Evolutionary conservation across 2,113 vertebrate species (phyloP).

Genomic region (Plecotus auritus): DNA sequence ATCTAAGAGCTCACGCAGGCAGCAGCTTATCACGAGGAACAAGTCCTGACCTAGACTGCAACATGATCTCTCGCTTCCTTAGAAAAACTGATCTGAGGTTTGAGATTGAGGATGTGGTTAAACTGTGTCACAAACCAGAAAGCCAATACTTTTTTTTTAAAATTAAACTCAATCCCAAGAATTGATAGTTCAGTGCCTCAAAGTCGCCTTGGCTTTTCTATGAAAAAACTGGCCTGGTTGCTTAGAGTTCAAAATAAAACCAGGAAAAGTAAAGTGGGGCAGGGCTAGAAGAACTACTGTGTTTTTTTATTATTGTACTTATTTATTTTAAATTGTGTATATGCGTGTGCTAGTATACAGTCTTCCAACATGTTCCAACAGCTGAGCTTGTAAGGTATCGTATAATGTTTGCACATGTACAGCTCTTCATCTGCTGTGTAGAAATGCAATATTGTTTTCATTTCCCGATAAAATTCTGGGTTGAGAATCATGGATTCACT

Average conservation of each 20-base stretch:
- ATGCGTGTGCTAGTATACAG: background rate
- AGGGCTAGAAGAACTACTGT: background rate
- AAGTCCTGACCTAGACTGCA: background rate
- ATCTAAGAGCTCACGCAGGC: background rate
- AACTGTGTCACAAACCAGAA: conserved; percentile 18
- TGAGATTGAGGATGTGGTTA: conserved; percentile 50
- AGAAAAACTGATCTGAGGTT: conserved; percentile 28
- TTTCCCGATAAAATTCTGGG: background rate
- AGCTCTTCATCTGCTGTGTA: background rate
- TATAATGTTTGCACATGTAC: background rate
- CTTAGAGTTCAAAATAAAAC: conserved; percentile 1
- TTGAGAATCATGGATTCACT: background rate
- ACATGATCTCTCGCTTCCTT: background rate
- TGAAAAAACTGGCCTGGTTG: background rate
- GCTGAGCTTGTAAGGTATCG: background rate
- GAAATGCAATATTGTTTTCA: background rate
- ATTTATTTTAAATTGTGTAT: background rate
- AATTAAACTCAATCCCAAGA: background rate
- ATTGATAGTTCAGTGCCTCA: background rate
- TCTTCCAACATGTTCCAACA: background rate
- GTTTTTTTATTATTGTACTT: background rate
- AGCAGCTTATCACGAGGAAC: background rate
- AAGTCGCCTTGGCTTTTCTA: background rate
- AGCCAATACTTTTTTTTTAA: background rate
- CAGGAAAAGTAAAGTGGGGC: conserved; percentile 1